phyloP scores from a whole-genome alignment of 2,113 vertebrate species.

The Hypomesus transpacificus region DNA sequence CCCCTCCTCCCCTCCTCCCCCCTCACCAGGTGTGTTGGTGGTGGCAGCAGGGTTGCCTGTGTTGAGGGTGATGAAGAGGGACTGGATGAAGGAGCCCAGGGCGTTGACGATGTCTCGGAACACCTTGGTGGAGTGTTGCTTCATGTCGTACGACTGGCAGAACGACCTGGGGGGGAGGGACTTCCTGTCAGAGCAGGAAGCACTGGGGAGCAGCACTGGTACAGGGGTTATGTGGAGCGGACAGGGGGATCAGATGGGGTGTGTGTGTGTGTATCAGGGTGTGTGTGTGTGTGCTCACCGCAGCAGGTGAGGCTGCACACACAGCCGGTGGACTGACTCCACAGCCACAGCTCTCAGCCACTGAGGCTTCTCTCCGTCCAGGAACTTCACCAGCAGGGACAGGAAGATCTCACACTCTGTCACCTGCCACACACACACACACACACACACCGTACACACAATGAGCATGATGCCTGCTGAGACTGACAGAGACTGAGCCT shows the following conservation, averaged over 20 bases:
- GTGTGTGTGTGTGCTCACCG: slow-evolving; percentile 69
- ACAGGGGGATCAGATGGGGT: neutral
- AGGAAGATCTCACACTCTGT: slow-evolving; percentile 99
- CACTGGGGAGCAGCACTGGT: neutral
- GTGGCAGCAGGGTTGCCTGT: slow-evolving; percentile 73
- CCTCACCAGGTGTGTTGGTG: slow-evolving; percentile 79
- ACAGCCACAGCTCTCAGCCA: slow-evolving; percentile 97
- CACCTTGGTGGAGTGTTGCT: slow-evolving; percentile 98
- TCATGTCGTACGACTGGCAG: slow-evolving; percentile 99
- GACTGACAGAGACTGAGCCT: neutral
- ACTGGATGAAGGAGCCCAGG: slow-evolving; percentile 96
- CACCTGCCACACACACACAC: slow-evolving; percentile 75
- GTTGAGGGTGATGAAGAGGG: slow-evolving; percentile 89
- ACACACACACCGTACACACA: neutral
- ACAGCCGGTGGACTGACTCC: slow-evolving; percentile 94
- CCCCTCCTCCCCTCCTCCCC: neutral
- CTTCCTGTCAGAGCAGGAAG: no score
- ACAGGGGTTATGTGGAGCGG: neutral
- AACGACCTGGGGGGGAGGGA: slow-evolving; percentile 79
- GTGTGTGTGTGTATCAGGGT: neutral
- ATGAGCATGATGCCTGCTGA: neutral
- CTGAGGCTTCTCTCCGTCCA: slow-evolving; percentile 98
- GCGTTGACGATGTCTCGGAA: slow-evolving; percentile 98
- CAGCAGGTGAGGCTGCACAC: slow-evolving; percentile 93
- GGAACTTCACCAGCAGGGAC: slow-evolving; percentile 95